Percentiles rank a stretch among this genome's conserved stretches.
These are phyloP conservation scores for Hippocampus abdominalis DNA, from an alignment of 2,113 vertebrate species.

Conservation along the genomic window DNA sequence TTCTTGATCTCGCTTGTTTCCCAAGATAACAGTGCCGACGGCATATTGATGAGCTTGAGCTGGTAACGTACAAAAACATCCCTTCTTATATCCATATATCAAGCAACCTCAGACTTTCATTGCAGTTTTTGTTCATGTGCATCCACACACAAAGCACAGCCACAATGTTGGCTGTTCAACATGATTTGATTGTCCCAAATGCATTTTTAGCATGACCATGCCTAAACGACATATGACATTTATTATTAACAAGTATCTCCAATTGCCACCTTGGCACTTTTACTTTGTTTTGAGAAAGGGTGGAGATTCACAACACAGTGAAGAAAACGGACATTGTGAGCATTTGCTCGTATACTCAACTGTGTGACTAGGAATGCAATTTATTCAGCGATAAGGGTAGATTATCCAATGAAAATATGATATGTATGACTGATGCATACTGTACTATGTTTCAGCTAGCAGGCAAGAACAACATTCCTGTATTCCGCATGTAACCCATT, in stretches of 20 bases:
- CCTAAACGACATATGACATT: not conserved
- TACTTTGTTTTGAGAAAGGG: no score
- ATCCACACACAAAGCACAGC: not conserved
- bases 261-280: not conserved
- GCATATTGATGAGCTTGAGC: constrained; percentile 55
- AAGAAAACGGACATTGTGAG: no score
- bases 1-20: constrained; percentile 39
- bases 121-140: not conserved
- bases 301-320: no score
- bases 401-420: no score
- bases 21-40: constrained; percentile 17
- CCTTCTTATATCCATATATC: constrained; percentile 4
- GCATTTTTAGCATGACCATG: not conserved
- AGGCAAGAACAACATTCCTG: no score
- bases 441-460: no score
- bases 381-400: no score
- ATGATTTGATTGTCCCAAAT: not conserved
- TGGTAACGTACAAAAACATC: constrained; percentile 37
- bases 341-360: no score
- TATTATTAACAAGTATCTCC: not conserved
- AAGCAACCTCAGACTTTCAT: not conserved
- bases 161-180: not conserved
- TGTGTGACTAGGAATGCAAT: no score
- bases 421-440: no score
- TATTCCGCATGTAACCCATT: no score